phyloP scores from a whole-genome alignment of 1,140 invertebrate genomes.

The Aphidius ervi region DNA sequence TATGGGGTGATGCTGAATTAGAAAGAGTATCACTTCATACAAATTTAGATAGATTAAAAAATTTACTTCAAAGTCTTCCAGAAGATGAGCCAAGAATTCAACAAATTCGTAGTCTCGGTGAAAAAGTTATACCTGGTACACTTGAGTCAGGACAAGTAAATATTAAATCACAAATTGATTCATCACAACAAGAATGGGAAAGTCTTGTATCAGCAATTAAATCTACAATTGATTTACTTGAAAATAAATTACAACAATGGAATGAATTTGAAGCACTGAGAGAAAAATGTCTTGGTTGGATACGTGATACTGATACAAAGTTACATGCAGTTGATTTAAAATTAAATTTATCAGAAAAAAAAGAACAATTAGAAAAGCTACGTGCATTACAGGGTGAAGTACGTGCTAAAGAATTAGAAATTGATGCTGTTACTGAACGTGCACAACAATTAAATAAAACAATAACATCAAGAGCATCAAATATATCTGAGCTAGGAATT shows the following conservation, averaged over 20 bases:
- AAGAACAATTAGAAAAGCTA: constrained; percentile 75
- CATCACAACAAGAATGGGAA: constrained; percentile 87
- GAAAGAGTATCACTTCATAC: constrained; percentile 86
- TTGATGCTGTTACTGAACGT: constrained; percentile 86
- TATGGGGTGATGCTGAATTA: constrained; percentile 82
- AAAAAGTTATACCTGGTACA: constrained; percentile 88
- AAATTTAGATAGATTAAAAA: constrained; percentile 79
- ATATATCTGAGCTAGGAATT: constrained; percentile 80
- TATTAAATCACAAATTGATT: constrained; percentile 80
- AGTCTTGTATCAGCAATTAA: constrained; percentile 71
- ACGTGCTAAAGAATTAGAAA: constrained; percentile 84
- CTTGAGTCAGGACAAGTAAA: constrained; percentile 79
- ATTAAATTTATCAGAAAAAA: constrained; percentile 76
- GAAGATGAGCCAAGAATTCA: constrained; percentile 83
- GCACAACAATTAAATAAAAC: constrained; percentile 80
- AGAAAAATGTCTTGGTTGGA: constrained; percentile 82
- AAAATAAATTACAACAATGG: constrained; percentile 84
- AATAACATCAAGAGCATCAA: constrained; percentile 60
- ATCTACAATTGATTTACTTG: constrained; percentile 71
- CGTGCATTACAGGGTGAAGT: constrained; percentile 82
- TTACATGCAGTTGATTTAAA: constrained; percentile 87
- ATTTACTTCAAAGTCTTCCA: constrained; percentile 70
- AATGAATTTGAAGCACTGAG: constrained; percentile 84
- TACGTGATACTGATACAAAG: constrained; percentile 81
- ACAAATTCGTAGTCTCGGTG: constrained; percentile 73